Percentiles rank a stretch among this genome's conserved stretches.
Evolutionary conservation across 1,140 invertebrate genomes (phyloP).

Genomic region (Drosophila saltans): DNA sequence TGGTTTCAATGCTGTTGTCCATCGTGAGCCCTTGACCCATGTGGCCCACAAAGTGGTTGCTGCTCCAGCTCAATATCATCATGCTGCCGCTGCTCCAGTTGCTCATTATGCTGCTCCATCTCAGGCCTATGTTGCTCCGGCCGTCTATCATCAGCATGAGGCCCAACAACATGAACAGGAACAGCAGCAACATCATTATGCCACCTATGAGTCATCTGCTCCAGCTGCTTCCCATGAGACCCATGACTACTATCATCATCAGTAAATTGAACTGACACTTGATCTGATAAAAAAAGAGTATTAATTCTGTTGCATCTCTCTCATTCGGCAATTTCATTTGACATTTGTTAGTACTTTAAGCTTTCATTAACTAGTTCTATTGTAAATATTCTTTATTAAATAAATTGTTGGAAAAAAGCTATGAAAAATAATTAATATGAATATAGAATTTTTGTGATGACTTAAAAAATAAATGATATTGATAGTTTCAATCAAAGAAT

Average conservation of each 20-base stretch:
- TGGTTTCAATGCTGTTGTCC: conserved; percentile 83
- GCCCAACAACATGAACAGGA: conserved; percentile 46
- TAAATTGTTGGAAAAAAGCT: not conserved
- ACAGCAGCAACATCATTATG: conserved; percentile 60
- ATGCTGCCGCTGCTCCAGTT: conserved; percentile 42
- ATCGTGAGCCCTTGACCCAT: conserved; percentile 82
- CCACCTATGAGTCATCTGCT: conserved; percentile 66
- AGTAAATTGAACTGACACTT: conserved; percentile 30
- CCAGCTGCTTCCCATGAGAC: conserved; percentile 56
- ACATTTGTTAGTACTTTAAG: conserved; percentile 40
- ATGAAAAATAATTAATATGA: not conserved
- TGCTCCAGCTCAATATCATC: conserved; percentile 61
- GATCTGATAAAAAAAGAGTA: conserved; percentile 52
- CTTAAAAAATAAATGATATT: too few relatives aligned
- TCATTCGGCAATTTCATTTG: conserved; percentile 41
- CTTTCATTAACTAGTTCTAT: conserved; percentile 58
- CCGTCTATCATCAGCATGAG: conserved; percentile 49
- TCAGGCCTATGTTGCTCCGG: conserved; percentile 46
- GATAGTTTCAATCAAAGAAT: too few relatives aligned
- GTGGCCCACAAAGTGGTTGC: conserved; percentile 60
- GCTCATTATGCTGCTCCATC: conserved; percentile 47
- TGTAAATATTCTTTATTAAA: conserved; percentile 65
- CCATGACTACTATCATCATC: conserved; percentile 74
- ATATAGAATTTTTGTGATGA: not conserved
- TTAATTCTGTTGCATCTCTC: conserved; percentile 49